Base-by-base conservation (phyloP, 2,888 invertebrate genomes). In the Patella depressa region DNA sequence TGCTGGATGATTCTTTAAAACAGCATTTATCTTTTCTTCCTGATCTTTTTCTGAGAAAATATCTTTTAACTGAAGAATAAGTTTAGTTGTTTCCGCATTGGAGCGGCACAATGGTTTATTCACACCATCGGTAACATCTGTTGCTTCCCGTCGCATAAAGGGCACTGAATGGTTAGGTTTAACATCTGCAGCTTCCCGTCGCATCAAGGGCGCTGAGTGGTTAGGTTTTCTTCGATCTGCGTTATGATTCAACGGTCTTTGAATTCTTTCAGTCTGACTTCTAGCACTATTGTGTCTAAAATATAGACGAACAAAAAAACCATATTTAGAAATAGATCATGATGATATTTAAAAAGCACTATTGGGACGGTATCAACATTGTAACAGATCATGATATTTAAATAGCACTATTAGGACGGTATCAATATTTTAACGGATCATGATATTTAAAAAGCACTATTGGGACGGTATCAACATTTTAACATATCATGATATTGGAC, bases 41-140 rank as follows among this genome's bases (percentile, higher is more conserved):
- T 87, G 85, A 0, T 78, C 78, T 17, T 79, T 72, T 12, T 86
- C 86, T 1, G 88, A 80, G 82, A 83, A 89, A 55, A 89, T 80
- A 24, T 55, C 79, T 71, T 80, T 82, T 70, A 89, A 79, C 69
- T 85, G 78, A 45, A 75, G 70, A 45, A 79, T 79, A 53, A 89
- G 75, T 15, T 82, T 71, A 11, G 84, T 79, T 55, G 83, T 85
- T 71, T 83, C 83, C 53, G 80, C 76, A 55, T 81, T 76, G 29
- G 81, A 79, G 57, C 87, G 24, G 14, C 5, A 12, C n/a, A 7
- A 59, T 55, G 34, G 55, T 24, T 14, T 76, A 19, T 72, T n/a
- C 19, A 9, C 15, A 15, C 53, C 15, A 15, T 72, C 59, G 3
- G 83, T 81, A 15, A 77, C 79, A 15, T 71, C 19, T 65, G 29